phyloP scores from a whole-genome alignment of 1,140 invertebrate species.

The Rhyacophila brunnea region DNA sequence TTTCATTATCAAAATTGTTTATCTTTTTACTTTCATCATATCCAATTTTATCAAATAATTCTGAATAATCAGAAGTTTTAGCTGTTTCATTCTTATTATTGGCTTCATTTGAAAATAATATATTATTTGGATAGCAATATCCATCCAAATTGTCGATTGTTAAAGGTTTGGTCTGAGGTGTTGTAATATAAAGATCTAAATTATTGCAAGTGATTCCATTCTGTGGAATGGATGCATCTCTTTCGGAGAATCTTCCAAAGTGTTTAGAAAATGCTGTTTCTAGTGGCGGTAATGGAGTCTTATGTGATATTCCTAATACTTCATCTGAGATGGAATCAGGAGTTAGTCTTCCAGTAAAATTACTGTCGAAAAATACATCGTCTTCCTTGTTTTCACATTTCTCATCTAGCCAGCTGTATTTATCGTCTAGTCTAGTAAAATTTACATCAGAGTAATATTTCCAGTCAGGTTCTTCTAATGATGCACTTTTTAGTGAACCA shows the following conservation, averaged over 20 bases:
- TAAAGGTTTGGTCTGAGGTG: slow-evolving; percentile 30
- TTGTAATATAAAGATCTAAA: slow-evolving; percentile 36
- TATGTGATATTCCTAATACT: slow-evolving; percentile 41
- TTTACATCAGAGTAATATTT: slow-evolving; percentile 2
- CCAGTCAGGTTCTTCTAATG: slow-evolving; percentile 1
- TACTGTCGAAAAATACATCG: slow-evolving; percentile 9
- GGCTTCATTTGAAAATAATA: slow-evolving; percentile 13
- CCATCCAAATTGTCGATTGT: slow-evolving; percentile 46
- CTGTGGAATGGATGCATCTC: slow-evolving; percentile 30
- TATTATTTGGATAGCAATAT: slow-evolving; percentile 51
- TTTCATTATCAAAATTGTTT: slow-evolving; percentile 12
- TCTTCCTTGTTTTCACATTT: slow-evolving; percentile 13
- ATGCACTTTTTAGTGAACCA: slow-evolving; percentile 15
- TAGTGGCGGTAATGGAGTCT: slow-evolving; percentile 46
- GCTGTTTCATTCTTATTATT: neutral
- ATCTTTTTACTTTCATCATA: slow-evolving; percentile 8
- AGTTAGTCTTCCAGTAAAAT: slow-evolving; percentile 30
- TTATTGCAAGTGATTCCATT: slow-evolving; percentile 35
- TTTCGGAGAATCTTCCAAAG: slow-evolving; percentile 41
- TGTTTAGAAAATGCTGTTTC: slow-evolving; percentile 53
- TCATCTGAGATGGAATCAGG: slow-evolving; percentile 48
- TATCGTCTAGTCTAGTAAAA: no score
- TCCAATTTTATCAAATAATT: slow-evolving; percentile 19
- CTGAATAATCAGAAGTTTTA: slow-evolving; percentile 20
- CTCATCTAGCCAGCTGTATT: slow-evolving; percentile 13